These are phyloP conservation scores for Dichetophora obliterata DNA, from an alignment of 2,888 invertebrate species.

Conservation along the genomic window DNA sequence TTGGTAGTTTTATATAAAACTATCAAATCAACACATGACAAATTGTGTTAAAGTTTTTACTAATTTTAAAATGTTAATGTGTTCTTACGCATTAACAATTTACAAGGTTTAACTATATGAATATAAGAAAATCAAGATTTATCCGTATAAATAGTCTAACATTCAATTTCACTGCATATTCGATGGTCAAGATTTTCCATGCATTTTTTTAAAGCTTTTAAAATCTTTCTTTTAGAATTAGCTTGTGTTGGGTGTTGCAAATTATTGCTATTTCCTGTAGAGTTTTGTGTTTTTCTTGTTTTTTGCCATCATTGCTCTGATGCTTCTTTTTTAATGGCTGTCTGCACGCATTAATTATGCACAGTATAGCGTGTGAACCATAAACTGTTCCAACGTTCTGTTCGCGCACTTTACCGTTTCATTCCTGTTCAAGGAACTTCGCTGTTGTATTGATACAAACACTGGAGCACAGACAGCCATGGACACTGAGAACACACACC, in stretches of 20 bases:
- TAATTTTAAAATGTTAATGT: no score
- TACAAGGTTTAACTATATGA: no score
- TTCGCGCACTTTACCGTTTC: background rate
- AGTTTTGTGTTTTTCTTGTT: background rate
- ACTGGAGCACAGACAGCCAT: background rate
- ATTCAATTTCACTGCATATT: no score
- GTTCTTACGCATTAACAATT: no score
- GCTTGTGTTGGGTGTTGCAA: background rate
- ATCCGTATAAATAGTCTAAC: no score
- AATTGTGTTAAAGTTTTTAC: no score
- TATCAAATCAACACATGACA: no score
- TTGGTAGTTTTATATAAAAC: no score
- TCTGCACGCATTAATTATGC: constrained; percentile 43
- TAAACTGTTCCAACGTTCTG: constrained; percentile 24
- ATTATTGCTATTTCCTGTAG: background rate
- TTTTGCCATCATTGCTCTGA: no score
- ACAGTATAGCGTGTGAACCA: constrained; percentile 28
- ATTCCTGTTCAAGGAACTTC: background rate
- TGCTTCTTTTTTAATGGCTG: constrained; percentile 25
- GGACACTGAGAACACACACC: background rate
- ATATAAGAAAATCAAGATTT: no score
- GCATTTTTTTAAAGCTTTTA: no score
- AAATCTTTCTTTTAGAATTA: background rate
- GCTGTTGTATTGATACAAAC: background rate
- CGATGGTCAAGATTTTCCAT: no score